Base-by-base conservation (phyloP, 2,888 invertebrate genomes). In the Polydrusus pterygomalis region DNA sequence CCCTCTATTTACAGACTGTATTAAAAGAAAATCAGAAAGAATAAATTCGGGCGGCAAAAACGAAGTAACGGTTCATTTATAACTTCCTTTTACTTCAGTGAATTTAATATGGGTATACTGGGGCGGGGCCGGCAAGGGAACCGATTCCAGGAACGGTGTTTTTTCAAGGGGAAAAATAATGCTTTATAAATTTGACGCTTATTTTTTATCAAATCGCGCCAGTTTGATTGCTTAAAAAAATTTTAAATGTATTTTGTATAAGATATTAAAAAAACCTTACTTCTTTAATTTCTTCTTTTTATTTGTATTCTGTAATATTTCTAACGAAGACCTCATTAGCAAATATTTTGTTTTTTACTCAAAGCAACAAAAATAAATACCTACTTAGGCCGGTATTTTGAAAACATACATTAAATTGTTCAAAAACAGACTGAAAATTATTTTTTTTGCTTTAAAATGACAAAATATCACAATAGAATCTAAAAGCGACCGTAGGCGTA, bases 61-160 rank as follows among this genome's bases (percentile, higher is more conserved):
- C 38, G 68, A 38, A 54, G 54, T 51, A 68, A 68, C 68, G 68
- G 68, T 68, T 68, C 68, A 68, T 68, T 68, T 68, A 68, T 68
- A 68, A 68, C 51, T 68, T 54, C 54, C 38, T 68, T 68, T 68
- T 68, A 68, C 68, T 68, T 68, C 56, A 68, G 38, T 68, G 68
- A 34, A 40, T 68, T 68, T 68, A 68, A 68, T 68, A 68, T 68
- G 68, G 56, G 68, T 54, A 68, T 68, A 68, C 40, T 30, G 56
- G 56, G 38, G 58, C 58, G 38, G 58, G 58, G 58, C 30, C 17
- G 38, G 38, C 17, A 38, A 17, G 10, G 38, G 40, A 68, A 38
- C 40, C 38, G 13, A 25, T 54, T 18, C 38, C n/a, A 11, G 54
- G 56, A 40, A 25, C 38, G 54, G 68, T 54, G 49, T 43, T 68